Percentiles rank a stretch among this genome's conserved stretches.
Conservation (phyloP, 2,797 vertebrate species). For the Coilia nasus region DNA sequence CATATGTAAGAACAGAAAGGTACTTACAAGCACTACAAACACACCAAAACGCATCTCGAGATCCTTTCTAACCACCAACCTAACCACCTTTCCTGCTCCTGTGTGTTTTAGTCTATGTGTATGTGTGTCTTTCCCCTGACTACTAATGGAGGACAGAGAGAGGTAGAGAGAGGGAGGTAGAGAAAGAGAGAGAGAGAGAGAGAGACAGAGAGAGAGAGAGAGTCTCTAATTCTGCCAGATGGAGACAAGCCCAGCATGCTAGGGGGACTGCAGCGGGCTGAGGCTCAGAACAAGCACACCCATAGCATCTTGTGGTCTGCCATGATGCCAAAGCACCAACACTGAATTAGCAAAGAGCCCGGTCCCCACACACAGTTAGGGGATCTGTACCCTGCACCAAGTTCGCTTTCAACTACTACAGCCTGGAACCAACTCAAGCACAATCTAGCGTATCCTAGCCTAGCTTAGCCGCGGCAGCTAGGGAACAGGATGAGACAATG, state of each 20-base stretch:
- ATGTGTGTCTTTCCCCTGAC: not conserved
- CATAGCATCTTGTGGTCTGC: conserved; percentile 14
- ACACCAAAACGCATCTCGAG: not conserved
- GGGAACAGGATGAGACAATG: not conserved
- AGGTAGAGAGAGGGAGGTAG: conserved; percentile 8
- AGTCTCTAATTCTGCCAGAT: conserved; percentile 22
- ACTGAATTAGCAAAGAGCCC: conserved; percentile 6
- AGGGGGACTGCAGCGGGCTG: not conserved
- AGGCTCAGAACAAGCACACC: not conserved
- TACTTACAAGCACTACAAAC: not conserved
- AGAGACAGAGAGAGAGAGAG: not conserved
- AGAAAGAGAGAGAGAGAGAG: conserved; percentile 29
- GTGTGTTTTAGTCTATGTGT: not conserved
- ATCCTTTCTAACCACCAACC: not conserved
- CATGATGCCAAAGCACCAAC: conserved; percentile 6
- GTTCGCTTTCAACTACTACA: too few relatives aligned
- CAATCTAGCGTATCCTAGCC: not conserved
- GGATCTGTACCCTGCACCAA: not conserved
- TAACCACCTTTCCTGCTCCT: not conserved
- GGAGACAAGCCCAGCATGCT: conserved; percentile 7
- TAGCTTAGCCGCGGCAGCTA: not conserved
- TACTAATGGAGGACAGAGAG: conserved; percentile 19
- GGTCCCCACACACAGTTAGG: not conserved
- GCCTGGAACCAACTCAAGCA: too few relatives aligned
- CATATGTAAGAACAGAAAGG: not conserved